These are phyloP conservation scores for Porites australiensis DNA, from an alignment of 64 coral and sea anemone genomes.

Conservation along the genomic window DNA sequence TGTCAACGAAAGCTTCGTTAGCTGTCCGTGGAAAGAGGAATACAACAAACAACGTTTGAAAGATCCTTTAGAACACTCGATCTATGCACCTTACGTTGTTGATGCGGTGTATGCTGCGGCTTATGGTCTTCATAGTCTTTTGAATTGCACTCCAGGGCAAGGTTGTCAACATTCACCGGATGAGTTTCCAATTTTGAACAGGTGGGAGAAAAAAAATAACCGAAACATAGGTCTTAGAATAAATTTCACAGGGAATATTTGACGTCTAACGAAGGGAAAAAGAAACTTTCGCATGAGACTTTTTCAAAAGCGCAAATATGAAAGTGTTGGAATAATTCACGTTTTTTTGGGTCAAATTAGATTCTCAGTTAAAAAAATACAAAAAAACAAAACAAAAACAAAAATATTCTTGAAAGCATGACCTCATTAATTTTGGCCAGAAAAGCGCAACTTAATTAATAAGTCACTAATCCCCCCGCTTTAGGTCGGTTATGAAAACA, in stretches of 20 bases:
- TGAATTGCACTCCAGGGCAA: conserved; percentile 61
- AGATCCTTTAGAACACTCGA: background rate
- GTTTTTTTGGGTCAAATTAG: no score
- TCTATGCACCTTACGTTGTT: conserved; percentile 77
- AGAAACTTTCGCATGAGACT: background rate
- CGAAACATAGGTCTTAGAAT: no score
- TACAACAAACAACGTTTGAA: background rate
- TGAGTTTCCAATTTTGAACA: conserved; percentile 64
- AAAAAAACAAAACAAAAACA: no score
- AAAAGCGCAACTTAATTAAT: no score
- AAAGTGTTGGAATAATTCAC: no score
- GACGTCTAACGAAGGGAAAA: background rate
- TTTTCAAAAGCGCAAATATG: no score
- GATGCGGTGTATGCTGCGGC: conserved; percentile 92
- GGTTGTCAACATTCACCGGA: conserved; percentile 50
- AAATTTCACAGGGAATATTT: background rate
- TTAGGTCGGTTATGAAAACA: no score
- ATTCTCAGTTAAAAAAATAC: no score
- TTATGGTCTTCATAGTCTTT: conserved; percentile 70
- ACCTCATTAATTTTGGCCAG: no score
- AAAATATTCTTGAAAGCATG: no score
- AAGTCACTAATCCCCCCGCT: no score
- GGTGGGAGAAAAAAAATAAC: background rate
- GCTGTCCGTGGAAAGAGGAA: conserved; percentile 45
- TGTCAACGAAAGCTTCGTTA: background rate